Evolutionary conservation across 2,797 vertebrate genomes (phyloP).

Genomic region (Diplodus sargus): DNA sequence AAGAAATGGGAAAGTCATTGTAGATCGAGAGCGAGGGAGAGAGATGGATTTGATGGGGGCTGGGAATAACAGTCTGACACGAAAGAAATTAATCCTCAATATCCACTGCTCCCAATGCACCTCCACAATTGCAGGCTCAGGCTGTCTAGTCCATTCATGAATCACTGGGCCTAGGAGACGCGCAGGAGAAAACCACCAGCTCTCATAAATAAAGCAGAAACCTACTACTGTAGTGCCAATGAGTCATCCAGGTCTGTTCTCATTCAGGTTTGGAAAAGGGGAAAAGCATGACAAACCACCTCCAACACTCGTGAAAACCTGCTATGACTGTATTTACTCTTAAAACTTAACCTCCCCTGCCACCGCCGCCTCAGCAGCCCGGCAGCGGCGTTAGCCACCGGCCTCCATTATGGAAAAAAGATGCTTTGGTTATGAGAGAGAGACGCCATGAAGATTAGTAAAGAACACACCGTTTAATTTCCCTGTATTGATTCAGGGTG

Average conservation of each 20-base stretch:
- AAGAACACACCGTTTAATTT: slow-evolving; percentile 71
- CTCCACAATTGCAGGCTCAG: slow-evolving; percentile 80
- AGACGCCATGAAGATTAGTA: slow-evolving; percentile 53
- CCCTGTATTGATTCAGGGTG: slow-evolving; percentile 64
- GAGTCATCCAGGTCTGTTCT: slow-evolving; percentile 79
- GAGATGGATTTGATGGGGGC: slow-evolving; percentile 80
- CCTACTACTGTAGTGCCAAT: slow-evolving; percentile 77
- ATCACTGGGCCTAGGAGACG: slow-evolving; percentile 82
- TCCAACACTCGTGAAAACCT: slow-evolving; percentile 48
- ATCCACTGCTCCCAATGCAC: slow-evolving; percentile 82
- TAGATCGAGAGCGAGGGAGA: slow-evolving; percentile 65
- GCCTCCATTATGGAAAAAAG: slow-evolving; percentile 6
- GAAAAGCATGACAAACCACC: slow-evolving; percentile 71
- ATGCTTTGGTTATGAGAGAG: slow-evolving; percentile 47
- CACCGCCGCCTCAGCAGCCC: slow-evolving; percentile 23
- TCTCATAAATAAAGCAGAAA: slow-evolving; percentile 86
- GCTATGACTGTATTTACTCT: slow-evolving; percentile 54
- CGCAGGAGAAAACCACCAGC: slow-evolving; percentile 79
- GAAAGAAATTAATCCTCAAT: slow-evolving; percentile 83
- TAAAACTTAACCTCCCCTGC: slow-evolving; percentile 41
- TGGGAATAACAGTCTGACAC: slow-evolving; percentile 81
- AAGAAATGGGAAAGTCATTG: slow-evolving; percentile 79
- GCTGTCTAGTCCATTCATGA: slow-evolving; percentile 85
- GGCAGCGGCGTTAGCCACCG: slow-evolving; percentile 20
- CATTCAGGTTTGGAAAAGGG: slow-evolving; percentile 72